Evolutionary conservation across 2,797 vertebrate genomes (phyloP).

Genomic region (Fistularia commersonii): DNA sequence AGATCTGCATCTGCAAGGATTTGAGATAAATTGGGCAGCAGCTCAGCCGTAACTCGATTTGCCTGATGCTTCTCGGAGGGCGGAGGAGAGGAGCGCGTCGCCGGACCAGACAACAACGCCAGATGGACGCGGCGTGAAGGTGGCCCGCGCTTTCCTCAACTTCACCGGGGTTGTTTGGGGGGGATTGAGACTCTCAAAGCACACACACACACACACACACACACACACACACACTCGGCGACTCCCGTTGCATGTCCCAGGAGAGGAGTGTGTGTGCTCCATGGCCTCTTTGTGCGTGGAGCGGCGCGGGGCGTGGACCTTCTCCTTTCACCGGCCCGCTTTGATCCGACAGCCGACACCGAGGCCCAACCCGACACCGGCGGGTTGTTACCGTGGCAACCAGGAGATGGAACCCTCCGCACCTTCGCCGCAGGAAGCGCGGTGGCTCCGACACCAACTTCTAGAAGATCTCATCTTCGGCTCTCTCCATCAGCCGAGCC

Average conservation of each 20-base stretch:
- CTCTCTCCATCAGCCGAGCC: no score
- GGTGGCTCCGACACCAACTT: no score
- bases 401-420: no score
- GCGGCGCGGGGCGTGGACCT: conserved; percentile 61
- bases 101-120: conserved; percentile 34
- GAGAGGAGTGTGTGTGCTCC: conserved; percentile 44
- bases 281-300: conserved; percentile 55
- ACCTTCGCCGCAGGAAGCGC: no score
- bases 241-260: conserved; percentile 69
- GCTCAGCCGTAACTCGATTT: conserved; percentile 67
- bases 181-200: no score
- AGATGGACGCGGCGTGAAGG: conserved; percentile 17
- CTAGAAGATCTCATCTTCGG: no score
- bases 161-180: no score
- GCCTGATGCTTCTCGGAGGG: conserved; percentile 36
- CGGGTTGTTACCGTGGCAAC: conserved; percentile 47
- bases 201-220: no score
- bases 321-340: conserved; percentile 68
- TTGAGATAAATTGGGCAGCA: conserved; percentile 69
- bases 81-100: conserved; percentile 20
- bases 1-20: conserved; percentile 70
- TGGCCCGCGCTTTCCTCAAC: no score
- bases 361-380: conserved; percentile 63
- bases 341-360: conserved; percentile 76
- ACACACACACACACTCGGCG: no score